phyloP scores from a whole-genome alignment of 1,140 invertebrate species.

The Brachystomella parvula region DNA sequence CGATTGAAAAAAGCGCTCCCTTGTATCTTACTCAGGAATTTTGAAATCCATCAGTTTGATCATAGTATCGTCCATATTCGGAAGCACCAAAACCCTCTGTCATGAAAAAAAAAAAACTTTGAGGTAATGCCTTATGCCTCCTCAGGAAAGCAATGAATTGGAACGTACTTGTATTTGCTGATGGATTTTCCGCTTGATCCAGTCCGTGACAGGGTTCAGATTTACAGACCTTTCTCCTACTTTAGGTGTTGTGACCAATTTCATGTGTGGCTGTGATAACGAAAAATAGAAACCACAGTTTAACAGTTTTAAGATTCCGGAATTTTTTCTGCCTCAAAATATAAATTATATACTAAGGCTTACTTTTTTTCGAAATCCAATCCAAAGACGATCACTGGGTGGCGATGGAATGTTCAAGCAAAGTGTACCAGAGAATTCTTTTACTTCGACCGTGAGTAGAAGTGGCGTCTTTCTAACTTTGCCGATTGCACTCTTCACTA shows the following conservation, averaged over 20 bases:
- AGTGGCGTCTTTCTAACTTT: slow-evolving; percentile 84
- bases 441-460: slow-evolving; percentile 77
- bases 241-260: slow-evolving; percentile 28
- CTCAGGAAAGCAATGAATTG: background rate
- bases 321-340: no score
- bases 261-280: slow-evolving; percentile 28
- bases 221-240: slow-evolving; percentile 42
- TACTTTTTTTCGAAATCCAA: slow-evolving; percentile 32
- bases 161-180: slow-evolving; percentile 33
- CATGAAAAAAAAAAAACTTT: slow-evolving; percentile 15
- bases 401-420: slow-evolving; percentile 90
- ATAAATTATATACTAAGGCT: no score
- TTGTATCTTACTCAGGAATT: slow-evolving; percentile 18
- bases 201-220: slow-evolving; percentile 27
- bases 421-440: slow-evolving; percentile 69
- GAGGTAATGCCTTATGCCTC: background rate
- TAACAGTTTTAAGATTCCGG: no score
- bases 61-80: slow-evolving; percentile 53
- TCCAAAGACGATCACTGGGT: slow-evolving; percentile 85
- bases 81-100: slow-evolving; percentile 49
- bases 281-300: no score
- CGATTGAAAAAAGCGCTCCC: no score
- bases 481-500: slow-evolving; percentile 40
- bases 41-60: slow-evolving; percentile 43
- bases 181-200: slow-evolving; percentile 27